Evolutionary conservation across 2,888 invertebrate genomes (phyloP), one percentile per base, ranked within the genome.

Genomic region (Agonopterix arenella): DNA sequence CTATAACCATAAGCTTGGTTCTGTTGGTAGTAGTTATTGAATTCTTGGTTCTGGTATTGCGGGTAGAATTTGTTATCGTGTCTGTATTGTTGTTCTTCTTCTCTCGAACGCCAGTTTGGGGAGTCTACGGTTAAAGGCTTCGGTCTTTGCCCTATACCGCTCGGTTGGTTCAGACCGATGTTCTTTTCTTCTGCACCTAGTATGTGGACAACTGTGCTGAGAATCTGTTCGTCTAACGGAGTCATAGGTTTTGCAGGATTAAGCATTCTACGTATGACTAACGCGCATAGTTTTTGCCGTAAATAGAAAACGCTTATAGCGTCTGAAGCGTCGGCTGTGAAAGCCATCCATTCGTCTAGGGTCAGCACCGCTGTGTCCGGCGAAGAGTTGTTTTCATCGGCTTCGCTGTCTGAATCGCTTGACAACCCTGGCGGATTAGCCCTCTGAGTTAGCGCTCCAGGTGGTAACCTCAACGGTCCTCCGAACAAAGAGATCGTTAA

Each of bases 401-500:
- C 84, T 18, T 89, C 89, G 50, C 84, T 85, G 58, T 89, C 89
- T 0, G 83, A 83, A 49, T 90, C 90, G 50, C 84, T 84, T 1
- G 89, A 89, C 0, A 88, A 50, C 0, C 86, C 89, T 0, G 89
- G 88, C 0, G 83, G 80, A 57, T 89, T 88, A 0, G 88, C 82
- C 0, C 88, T 66, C 55, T 88, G 88, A 0, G 84, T 79, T 1
- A 90, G 51, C 0, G 89, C 86, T 0, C 80, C 84, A 1, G 75
- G 57, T 0, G 93, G 90, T 51, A 94, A 76, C 45, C 93, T 73
- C 36, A 92, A 73, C 0, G 95, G 93, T 0, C 96, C 96, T 10
- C 93, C 93, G 62, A 96, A 94, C 37, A 98, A 66, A 0, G 95
- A 93, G 48, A 98, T 93, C 1, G 96, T 93, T 11, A 97, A 70